Evolutionary conservation across 2,113 vertebrate species (phyloP).

Genomic region (Megalops atlanticus): DNA sequence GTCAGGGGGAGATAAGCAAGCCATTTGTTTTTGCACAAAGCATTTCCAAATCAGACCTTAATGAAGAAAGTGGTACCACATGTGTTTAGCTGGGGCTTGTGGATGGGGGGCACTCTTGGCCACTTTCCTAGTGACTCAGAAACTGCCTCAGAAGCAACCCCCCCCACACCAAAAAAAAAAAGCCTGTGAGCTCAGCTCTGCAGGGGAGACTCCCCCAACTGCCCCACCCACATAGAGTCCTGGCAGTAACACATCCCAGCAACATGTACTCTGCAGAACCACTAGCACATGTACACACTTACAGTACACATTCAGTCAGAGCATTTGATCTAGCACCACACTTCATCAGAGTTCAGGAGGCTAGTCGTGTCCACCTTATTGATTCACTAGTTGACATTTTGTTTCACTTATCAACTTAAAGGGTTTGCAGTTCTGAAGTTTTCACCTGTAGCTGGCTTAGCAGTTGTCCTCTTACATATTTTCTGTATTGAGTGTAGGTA

Average conservation of each 20-base stretch:
- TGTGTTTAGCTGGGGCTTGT: constrained; percentile 25
- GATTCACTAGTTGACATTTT: background rate
- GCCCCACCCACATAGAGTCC: background rate
- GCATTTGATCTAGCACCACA: background rate
- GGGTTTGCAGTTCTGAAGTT: background rate
- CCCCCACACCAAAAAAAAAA: too few relatives aligned
- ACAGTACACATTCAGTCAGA: background rate
- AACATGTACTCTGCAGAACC: background rate
- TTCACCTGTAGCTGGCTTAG: background rate
- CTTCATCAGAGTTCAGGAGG: too few relatives aligned
- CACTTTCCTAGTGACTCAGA: background rate
- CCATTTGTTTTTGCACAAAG: constrained; percentile 22
- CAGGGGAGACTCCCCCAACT: background rate
- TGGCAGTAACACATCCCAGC: background rate
- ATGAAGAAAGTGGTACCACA: constrained; percentile 36
- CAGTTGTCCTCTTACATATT: background rate
- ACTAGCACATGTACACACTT: background rate
- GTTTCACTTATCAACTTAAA: background rate
- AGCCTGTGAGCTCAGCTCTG: background rate
- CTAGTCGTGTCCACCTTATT: background rate
- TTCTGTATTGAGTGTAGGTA: background rate
- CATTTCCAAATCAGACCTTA: constrained; percentile 23
- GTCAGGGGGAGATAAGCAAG: constrained; percentile 1
- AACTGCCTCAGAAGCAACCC: constrained; percentile 19
- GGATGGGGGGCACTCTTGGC: background rate